Evolutionary conservation across 2,888 invertebrate species (phyloP), one percentile per base, ranked within the genome.

Genomic region (Charanyca ferruginea): DNA sequence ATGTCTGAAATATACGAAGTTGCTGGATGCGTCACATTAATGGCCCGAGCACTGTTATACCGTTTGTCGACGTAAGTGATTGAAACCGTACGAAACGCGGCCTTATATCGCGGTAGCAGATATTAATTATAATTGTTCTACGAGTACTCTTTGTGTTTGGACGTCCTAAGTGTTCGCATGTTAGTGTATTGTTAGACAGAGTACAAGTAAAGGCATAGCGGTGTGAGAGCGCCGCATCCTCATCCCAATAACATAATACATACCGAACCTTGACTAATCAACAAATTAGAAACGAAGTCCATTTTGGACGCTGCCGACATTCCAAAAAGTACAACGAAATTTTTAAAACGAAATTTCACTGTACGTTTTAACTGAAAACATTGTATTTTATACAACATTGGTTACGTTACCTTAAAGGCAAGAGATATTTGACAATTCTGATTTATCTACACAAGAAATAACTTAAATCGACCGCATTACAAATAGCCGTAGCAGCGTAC

Each of bases 201-300:
- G 25, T 48, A 58, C 49, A 58, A 22, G 42, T 58, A 44, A 68
- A 44, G 53, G 28, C 58, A 60, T 65, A 59, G 42, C 61, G 65
- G 47, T 25, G 23, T 18, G 45, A 58, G 45, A 58, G 32, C 57
- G 58, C 71, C 76, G 58, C 66, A 55, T 53, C 80, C 63, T 61
- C 61, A 67, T 45, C 74, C 60, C 61, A 55, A 45, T 52, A 55
- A 73, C 53, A 55, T 64, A 35, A 69, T 57, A 67, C 67, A 73
- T 45, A 72, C 78, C 73, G 78, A 75, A 62, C 68, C 67, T 59
- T 38, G 38, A 73, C 52, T 65, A 73, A 68, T 63, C 55, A 80
- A 73, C 65, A 73, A 78, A 73, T 62, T 41, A 55, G 58, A 59
- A 51, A 72, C 32, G 18, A 72, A 77, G 60, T 47, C n/a, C 20